Percentiles rank a stretch among this genome's conserved stretches.
These are phyloP conservation scores for Dione juno DNA, from an alignment of 2,888 invertebrate genomes.

Conservation along the genomic window DNA sequence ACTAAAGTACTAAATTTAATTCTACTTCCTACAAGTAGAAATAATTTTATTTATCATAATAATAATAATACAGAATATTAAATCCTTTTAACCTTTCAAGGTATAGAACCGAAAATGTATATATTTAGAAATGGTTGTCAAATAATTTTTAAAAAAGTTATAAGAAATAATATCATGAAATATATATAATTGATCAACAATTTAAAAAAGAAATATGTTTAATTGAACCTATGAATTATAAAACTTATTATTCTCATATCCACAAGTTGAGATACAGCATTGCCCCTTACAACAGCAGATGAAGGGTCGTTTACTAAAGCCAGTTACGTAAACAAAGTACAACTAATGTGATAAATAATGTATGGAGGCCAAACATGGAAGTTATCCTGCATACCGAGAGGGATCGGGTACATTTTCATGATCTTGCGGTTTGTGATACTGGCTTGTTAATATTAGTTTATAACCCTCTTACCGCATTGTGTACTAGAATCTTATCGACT, in stretches of 20 bases:
- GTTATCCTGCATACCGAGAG: slow-evolving; percentile 73
- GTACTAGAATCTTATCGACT: slow-evolving; percentile 61
- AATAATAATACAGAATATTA: too few species aligned
- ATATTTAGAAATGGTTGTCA: not conserved
- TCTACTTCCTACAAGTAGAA: too few species aligned
- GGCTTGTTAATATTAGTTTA: slow-evolving; percentile 80
- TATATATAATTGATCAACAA: not conserved
- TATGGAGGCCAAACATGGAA: slow-evolving; percentile 76
- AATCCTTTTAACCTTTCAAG: too few species aligned
- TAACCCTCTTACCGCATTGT: slow-evolving; percentile 70
- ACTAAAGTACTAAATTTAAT: too few species aligned
- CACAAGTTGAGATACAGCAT: not conserved
- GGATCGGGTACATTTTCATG: slow-evolving; percentile 79
- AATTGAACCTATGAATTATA: slow-evolving; percentile 46
- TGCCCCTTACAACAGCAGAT: slow-evolving; percentile 31
- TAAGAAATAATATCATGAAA: too few species aligned
- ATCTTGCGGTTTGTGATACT: slow-evolving; percentile 79
- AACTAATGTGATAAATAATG: slow-evolving; percentile 80
- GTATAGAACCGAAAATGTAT: too few species aligned
- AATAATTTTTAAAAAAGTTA: not conserved
- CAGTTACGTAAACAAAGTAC: slow-evolving; percentile 72
- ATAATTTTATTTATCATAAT: too few species aligned
- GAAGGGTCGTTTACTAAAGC: slow-evolving; percentile 66
- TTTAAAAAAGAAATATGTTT: not conserved
- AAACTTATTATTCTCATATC: not conserved